Percentiles rank a stretch among this genome's conserved stretches.
phyloP scores from a whole-genome alignment of 2,797 vertebrate genomes.

The Poecilia gillii region DNA sequence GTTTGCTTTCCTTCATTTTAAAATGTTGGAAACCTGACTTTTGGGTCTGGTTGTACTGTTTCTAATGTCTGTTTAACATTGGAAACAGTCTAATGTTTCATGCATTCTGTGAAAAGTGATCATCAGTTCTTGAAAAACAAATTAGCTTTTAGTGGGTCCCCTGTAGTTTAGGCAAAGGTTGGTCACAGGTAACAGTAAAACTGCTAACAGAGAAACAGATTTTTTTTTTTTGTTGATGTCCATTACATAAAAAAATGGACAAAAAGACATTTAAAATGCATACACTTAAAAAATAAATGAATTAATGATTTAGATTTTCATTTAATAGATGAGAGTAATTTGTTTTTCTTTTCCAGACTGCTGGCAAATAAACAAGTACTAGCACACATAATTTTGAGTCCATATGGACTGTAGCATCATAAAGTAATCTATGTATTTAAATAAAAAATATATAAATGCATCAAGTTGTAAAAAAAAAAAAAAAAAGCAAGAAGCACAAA shows the following conservation, averaged over 20 bases:
- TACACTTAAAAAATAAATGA: neutral
- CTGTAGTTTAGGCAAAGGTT: too few species aligned
- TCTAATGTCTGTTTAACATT: too few species aligned
- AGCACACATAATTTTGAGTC: neutral
- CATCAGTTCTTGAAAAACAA: neutral
- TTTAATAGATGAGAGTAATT: neutral
- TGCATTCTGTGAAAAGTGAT: neutral
- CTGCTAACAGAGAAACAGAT: too few species aligned
- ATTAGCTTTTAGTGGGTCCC: neutral
- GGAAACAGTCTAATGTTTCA: neutral
- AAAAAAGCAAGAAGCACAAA: neutral
- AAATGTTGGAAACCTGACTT: neutral
- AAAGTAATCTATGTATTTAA: neutral
- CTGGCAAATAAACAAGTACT: neutral
- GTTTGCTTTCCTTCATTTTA: neutral
- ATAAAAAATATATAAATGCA: neutral
- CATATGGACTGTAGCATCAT: neutral
- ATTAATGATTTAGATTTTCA: too few species aligned
- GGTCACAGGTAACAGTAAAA: too few species aligned
- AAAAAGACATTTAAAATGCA: neutral
- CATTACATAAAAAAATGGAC: too few species aligned
- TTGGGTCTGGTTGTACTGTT: too few species aligned
- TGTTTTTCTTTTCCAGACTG: neutral
- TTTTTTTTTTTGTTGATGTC: too few species aligned
- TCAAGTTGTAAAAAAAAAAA: neutral